Base-by-base conservation (phyloP, 2,888 invertebrate species). In the Icerya purchasi region DNA sequence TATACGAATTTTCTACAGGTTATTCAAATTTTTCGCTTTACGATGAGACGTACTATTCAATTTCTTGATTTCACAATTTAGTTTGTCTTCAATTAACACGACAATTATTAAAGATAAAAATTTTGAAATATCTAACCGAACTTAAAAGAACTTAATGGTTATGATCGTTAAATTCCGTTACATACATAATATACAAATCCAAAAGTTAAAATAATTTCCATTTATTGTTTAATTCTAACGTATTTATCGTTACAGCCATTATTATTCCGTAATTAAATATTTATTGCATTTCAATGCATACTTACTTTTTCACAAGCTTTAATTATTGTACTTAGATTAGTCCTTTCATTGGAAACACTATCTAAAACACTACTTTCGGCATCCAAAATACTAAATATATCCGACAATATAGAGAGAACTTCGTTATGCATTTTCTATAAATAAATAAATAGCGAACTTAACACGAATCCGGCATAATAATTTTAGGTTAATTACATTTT, bases 341-440 rank as follows among this genome's bases (percentile, higher is more conserved):
- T 77, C 64, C 90, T 77, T 68, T 85, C 83, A 64, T 83, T 83
- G 64, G 80, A 81, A 62, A 81, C 76, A 22, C 76, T 78, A 66
- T 85, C 85, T 63, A 70, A 68, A 51, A 77, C 75, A 56, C 78
- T 77, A 14, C 86, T 84, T 72, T 92, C 89, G 49, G 85, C 82
- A 75, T 93, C 91, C 63, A 88, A 77, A 61, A 90, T 78, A 69
- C 86, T 84, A 62, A 90, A 78, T 61, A 90, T 81, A 73, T 93
- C 93, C 68, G 90, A 76, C 63, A 91, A 77, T 60, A 88, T 78
- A 25, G 88, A 87, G 62, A 88, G 83, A 67, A 91, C 76, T 68
- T 87, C 87, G 65, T 78, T 78, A 73, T 90, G 85, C 63, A 84
- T 72, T 61, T 74, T 73, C 88, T 90, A 72, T 8, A 36, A 8